A percentile compares a stretch with the other conserved stretches of the same genome.
phyloP scores from a whole-genome alignment of 2,797 vertebrate genomes.

The Chrysocyon brachyurus region DNA sequence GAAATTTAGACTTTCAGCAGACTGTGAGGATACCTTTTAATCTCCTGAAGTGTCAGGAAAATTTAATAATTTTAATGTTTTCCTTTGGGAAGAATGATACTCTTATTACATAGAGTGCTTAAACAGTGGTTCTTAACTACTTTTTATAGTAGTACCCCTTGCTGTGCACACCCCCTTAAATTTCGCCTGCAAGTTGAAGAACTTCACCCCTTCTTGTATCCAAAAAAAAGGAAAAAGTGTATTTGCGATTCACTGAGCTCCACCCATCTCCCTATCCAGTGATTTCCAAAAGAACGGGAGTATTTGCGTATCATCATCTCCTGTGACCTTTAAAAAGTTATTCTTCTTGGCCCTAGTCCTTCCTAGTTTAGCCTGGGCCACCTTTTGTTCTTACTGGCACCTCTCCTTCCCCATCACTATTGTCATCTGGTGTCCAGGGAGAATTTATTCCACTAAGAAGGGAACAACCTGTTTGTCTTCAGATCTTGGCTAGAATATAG shows the following conservation, averaged over 20 bases:
- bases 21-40: conserved; percentile 34
- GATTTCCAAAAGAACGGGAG: background rate
- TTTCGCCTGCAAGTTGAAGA: conserved; percentile 21
- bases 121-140: background rate
- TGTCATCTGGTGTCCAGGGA: conserved; percentile 38
- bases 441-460: background rate
- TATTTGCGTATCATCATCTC: background rate
- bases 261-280: background rate
- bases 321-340: conserved; percentile 22
- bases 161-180: background rate
- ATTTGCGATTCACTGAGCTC: background rate
- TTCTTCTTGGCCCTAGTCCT: background rate
- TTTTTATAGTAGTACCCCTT: background rate
- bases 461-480: background rate
- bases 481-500: background rate
- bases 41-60: conserved; percentile 6
- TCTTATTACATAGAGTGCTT: background rate
- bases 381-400: background rate
- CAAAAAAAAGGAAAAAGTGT: background rate
- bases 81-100: background rate
- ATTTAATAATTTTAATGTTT: conserved; percentile 35
- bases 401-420: background rate
- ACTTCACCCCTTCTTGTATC: background rate
- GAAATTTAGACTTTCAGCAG: conserved; percentile 16
- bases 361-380: background rate